Percentiles rank a stretch among this genome's conserved stretches.
phyloP scores from a whole-genome alignment of 2,888 invertebrate genomes.

The Acleris literana region DNA sequence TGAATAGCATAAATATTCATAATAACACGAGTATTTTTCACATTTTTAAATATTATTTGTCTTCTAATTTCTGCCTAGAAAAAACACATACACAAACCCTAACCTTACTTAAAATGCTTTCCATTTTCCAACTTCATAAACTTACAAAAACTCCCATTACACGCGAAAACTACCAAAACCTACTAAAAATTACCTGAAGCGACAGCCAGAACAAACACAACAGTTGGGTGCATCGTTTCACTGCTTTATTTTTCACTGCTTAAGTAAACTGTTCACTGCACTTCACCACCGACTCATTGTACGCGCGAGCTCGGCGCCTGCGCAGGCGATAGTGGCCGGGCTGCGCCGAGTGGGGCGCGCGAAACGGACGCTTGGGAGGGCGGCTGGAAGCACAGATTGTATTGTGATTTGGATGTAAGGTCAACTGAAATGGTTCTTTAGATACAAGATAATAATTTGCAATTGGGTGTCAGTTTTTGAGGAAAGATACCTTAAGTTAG shows the following conservation, averaged over 20 bases:
- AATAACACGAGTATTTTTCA: no score
- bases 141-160: neutral
- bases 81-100: no score
- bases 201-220: slow-evolving; percentile 35
- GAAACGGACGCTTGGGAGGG: slow-evolving; percentile 49
- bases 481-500: no score
- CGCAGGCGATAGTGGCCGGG: slow-evolving; percentile 60
- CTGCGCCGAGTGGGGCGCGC: slow-evolving; percentile 57
- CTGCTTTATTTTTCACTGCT: slow-evolving; percentile 1
- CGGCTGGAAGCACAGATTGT: slow-evolving; percentile 34
- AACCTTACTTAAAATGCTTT: no score
- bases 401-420: neutral
- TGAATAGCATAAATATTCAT: no score
- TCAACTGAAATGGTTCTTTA: neutral
- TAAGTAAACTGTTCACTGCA: slow-evolving; percentile 59
- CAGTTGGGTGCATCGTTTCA: slow-evolving; percentile 27
- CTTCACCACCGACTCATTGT: slow-evolving; percentile 79
- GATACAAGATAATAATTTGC: no score
- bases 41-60: no score
- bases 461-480: no score
- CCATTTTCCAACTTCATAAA: neutral
- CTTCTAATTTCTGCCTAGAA: no score
- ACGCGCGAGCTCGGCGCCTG: slow-evolving; percentile 78
- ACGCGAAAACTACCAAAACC: neutral
- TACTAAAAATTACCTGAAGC: slow-evolving; percentile 30